Conservation (phyloP, 2,113 vertebrate species). For the Danio rerio region DNA sequence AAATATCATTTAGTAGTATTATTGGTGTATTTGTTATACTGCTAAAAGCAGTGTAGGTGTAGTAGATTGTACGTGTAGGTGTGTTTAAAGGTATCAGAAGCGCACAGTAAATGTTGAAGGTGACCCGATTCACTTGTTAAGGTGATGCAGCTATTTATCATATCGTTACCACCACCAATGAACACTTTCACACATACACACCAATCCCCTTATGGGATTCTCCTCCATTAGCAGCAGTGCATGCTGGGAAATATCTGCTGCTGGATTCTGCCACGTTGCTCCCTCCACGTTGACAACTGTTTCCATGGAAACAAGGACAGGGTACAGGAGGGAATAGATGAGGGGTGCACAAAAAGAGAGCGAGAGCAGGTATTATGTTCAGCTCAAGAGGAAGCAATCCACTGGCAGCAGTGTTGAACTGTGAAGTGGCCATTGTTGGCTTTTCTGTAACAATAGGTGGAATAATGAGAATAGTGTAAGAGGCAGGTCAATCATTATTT, state of each 20-base stretch:
- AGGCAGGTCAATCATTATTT: neutral
- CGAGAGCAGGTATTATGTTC: slow-evolving; percentile 16
- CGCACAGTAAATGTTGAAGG: neutral
- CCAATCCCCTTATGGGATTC: slow-evolving; percentile 23
- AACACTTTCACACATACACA: neutral
- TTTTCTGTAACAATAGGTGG: slow-evolving; percentile 12
- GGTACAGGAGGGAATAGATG: slow-evolving; percentile 10
- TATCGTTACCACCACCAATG: slow-evolving; percentile 9
- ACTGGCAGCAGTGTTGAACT: slow-evolving; percentile 38
- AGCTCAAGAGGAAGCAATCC: slow-evolving; percentile 27
- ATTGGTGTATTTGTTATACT: neutral
- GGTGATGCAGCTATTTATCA: slow-evolving; percentile 19
- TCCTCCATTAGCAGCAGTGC: slow-evolving; percentile 37
- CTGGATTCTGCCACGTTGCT: slow-evolving; percentile 57
- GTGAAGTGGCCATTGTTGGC: slow-evolving; percentile 13
- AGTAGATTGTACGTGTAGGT: neutral
- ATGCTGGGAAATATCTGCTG: slow-evolving; percentile 60
- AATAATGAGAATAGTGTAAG: neutral
- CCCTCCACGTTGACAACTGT: slow-evolving; percentile 53
- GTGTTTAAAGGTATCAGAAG: neutral
- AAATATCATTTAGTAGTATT: neutral
- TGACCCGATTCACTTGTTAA: slow-evolving; percentile 2
- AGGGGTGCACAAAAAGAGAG: slow-evolving; percentile 11
- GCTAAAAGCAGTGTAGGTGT: slow-evolving; percentile 16
- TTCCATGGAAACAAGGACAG: slow-evolving; percentile 57